phyloP scores from a whole-genome alignment of 2,797 vertebrate species.

The Epinephelus awoara region DNA sequence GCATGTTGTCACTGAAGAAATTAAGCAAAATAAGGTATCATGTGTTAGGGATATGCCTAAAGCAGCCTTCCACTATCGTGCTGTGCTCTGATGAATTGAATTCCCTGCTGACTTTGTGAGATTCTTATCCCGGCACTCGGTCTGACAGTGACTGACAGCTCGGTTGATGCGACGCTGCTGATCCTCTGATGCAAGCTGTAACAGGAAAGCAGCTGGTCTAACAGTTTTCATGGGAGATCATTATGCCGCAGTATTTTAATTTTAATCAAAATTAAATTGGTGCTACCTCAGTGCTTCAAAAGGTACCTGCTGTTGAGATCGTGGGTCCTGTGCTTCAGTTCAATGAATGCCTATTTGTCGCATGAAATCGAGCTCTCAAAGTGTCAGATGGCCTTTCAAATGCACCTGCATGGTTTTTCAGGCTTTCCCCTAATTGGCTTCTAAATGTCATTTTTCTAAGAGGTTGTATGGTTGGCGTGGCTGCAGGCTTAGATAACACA shows the following conservation, averaged over 20 bases:
- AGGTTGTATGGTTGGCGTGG: conserved; percentile 19
- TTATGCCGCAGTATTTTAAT: neutral
- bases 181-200: conserved; percentile 38
- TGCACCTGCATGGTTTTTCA: conserved; percentile 36
- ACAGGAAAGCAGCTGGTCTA: conserved; percentile 36
- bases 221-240: conserved; percentile 9
- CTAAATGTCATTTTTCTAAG: conserved; percentile 52
- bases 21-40: neutral
- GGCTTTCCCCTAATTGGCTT: conserved; percentile 37
- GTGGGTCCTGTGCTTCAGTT: neutral
- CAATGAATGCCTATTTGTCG: conserved; percentile 4
- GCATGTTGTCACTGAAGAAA: conserved; percentile 26
- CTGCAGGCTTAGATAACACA: conserved; percentile 52
- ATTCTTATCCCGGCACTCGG: conserved; percentile 26
- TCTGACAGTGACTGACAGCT: conserved; percentile 59
- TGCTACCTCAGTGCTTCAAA: neutral
- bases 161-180: conserved; percentile 36
- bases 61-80: conserved; percentile 4
- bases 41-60: neutral
- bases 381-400: conserved; percentile 43
- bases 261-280: neutral
- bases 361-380: neutral
- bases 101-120: conserved; percentile 41
- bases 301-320: neutral
- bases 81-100: conserved; percentile 38